Evolutionary conservation across 2,888 invertebrate species (phyloP).

Genomic region (Melitaea athalia): DNA sequence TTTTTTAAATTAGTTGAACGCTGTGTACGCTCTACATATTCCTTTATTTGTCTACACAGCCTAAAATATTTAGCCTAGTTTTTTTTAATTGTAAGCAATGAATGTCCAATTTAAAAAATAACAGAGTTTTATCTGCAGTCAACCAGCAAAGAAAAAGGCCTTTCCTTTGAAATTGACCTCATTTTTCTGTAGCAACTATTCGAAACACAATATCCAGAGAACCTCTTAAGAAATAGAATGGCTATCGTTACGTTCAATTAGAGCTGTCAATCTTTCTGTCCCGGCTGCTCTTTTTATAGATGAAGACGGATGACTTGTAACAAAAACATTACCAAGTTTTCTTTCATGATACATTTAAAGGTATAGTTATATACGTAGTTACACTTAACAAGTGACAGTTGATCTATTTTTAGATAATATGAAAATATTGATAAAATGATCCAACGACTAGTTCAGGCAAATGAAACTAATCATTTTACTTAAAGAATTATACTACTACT

Average conservation of each 20-base stretch:
- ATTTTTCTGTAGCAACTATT: constrained; percentile 16
- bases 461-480: no score
- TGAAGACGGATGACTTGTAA: constrained; percentile 43
- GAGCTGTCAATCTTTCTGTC: constrained; percentile 46
- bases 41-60: no score
- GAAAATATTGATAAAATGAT: no score
- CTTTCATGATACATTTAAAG: constrained; percentile 15
- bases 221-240: constrained; percentile 39
- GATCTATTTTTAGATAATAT: background rate
- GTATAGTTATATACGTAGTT: background rate
- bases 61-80: no score
- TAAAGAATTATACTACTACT: no score
- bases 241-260: constrained; percentile 45
- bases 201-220: constrained; percentile 18
- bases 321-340: constrained; percentile 36
- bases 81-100: no score
- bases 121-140: no score
- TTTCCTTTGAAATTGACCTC: background rate
- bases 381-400: background rate
- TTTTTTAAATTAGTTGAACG: no score
- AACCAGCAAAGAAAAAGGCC: background rate
- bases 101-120: no score
- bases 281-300: constrained; percentile 34
- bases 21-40: no score
- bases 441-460: no score